phyloP scores from a whole-genome alignment of 2,888 invertebrate genomes.

The Esperia sulphurella region DNA sequence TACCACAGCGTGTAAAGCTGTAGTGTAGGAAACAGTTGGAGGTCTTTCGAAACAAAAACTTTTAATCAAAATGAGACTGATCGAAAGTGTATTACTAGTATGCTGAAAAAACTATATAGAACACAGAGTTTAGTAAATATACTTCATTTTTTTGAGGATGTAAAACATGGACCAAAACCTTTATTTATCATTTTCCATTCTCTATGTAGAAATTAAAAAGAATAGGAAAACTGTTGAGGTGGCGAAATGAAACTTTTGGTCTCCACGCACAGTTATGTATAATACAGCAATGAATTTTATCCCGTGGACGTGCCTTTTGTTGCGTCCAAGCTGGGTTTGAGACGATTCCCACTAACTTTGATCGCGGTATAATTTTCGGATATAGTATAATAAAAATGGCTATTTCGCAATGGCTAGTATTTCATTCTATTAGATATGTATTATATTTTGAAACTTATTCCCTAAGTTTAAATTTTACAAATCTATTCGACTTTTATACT shows the following conservation, averaged over 20 bases:
- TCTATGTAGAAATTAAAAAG: constrained; percentile 30
- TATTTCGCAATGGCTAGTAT: not conserved
- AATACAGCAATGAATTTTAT: constrained; percentile 25
- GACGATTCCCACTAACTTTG: not conserved
- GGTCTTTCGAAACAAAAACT: too few relatives aligned
- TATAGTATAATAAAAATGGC: constrained; percentile 2
- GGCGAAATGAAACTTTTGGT: constrained; percentile 24
- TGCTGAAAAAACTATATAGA: too few relatives aligned
- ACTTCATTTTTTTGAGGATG: not conserved
- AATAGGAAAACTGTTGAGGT: constrained; percentile 21
- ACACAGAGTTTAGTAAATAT: too few relatives aligned
- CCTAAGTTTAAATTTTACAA: too few relatives aligned
- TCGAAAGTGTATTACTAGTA: too few relatives aligned
- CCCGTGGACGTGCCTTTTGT: constrained; percentile 14
- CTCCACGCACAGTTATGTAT: constrained; percentile 18
- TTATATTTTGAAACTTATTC: too few relatives aligned
- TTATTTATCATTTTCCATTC: not conserved
- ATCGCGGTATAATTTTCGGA: constrained; percentile 9
- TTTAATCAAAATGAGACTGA: too few relatives aligned
- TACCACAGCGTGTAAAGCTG: too few relatives aligned
- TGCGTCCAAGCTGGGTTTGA: constrained; percentile 8
- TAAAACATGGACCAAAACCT: not conserved
- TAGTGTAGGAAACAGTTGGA: too few relatives aligned
- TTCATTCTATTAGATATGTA: too few relatives aligned
- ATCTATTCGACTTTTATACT: too few relatives aligned